Base-by-base conservation (phyloP, 2,113 vertebrate genomes). In the Eulemur rufifrons region DNA sequence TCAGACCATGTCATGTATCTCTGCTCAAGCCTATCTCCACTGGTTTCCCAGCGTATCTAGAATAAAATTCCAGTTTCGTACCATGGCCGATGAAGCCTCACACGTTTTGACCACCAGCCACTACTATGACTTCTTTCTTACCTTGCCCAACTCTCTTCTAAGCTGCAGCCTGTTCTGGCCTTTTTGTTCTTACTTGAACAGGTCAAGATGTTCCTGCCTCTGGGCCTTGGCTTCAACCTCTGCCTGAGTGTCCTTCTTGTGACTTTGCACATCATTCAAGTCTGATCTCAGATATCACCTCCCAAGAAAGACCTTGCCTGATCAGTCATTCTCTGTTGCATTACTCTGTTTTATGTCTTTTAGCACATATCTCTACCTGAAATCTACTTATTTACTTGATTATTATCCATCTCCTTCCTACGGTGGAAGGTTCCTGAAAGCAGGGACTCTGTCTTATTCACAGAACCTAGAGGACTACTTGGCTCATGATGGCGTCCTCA, bases 251-350 rank as follows among this genome's bases (percentile, higher is more conserved):
- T 56, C n/a, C 21, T 32, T 15, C 73, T 73, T 81, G 42, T 18
- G 37, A 56, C n/a, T 11, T 73, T 50, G 52, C 37, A 27, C 34
- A 3, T 63, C 37, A 25, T 27, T 77, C 47, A 39, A 8, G 14
- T 83, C 47, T 80, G 45, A 93, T 64, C 63, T 91, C 59, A 82
- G 29, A 77, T 27, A 6, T 78, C 64, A 63, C 52, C 86, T 77
- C 47, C 42, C 82, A 32, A 2, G 9, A 37, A 29, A 54, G 13
- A 39, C 13, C 29, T 77, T 84, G 45, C 29, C 71, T 54, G 54
- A 25, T 29, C 39, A 32, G 21, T 77, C 29, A 37, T 6, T 86
- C 20, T 80, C 64, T 82, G 21, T 21, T 42, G 37, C 7, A 8
- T 56, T 91, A 17, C 4, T 27, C 2, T 71, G 11, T 77, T 78